Percentiles rank a stretch among this genome's conserved stretches.
phyloP scores from a whole-genome alignment of 2,888 invertebrate genomes.

The Metacarcinus magister region DNA sequence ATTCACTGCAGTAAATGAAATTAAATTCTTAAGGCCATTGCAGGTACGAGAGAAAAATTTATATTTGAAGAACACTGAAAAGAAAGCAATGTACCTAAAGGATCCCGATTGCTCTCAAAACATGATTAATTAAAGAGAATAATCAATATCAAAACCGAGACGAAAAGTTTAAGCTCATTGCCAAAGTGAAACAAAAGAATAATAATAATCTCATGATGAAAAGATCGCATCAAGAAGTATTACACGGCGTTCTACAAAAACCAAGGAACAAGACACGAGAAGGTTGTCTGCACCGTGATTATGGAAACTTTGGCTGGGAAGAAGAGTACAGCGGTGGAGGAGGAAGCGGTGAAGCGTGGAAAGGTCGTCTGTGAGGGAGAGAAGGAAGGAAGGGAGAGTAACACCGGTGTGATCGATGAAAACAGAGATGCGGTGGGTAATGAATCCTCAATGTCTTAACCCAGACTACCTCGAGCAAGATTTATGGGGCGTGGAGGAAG shows the following conservation, averaged over 20 bases:
- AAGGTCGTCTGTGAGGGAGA: not conserved
- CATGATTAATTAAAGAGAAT: not conserved
- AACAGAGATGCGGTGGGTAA: slow-evolving; percentile 26
- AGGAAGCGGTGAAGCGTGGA: not conserved
- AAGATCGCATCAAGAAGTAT: not conserved
- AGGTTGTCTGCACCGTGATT: not conserved
- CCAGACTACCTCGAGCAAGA: not conserved
- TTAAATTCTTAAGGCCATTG: not conserved
- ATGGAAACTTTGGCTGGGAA: too few relatives aligned
- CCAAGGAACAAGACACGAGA: not conserved
- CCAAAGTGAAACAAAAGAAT: not conserved
- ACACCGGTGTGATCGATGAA: not conserved
- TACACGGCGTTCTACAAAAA: not conserved
- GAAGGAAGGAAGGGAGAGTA: too few relatives aligned
- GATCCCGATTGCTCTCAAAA: not conserved
- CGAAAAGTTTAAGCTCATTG: not conserved
- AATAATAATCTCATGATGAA: not conserved
- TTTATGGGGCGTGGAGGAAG: not conserved
- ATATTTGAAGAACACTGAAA: not conserved
- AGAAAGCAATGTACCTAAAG: not conserved
- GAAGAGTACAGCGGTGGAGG: too few relatives aligned
- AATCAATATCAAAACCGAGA: not conserved
- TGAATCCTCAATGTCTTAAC: slow-evolving; percentile 12
- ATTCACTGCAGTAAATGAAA: not conserved
- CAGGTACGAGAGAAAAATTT: too few relatives aligned